Percentiles rank a stretch among this genome's conserved stretches.
Conservation (phyloP, 2,113 vertebrate genomes). For the Dermatemys mawii region DNA sequence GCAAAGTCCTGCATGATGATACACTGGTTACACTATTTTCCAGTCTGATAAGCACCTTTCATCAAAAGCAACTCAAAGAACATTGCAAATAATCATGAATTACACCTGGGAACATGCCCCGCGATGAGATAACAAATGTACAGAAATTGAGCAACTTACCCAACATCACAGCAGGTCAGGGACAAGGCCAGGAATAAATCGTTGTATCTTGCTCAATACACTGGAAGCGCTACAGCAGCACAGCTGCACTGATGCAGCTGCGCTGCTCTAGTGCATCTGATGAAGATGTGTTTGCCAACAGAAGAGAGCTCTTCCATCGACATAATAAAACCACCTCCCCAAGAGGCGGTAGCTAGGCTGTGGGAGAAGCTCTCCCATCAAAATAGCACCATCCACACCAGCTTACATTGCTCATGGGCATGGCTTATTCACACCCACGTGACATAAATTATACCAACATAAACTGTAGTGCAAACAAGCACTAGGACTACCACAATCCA, state of each 20-base stretch:
- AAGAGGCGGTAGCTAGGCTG: no score
- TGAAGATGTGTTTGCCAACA: no score
- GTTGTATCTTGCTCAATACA: neutral
- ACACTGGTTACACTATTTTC: accelerated
- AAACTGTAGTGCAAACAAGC: no score
- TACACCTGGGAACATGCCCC: neutral
- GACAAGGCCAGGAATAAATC: neutral
- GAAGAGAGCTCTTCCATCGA: no score
- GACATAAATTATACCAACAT: no score
- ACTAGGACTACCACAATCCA: neutral
- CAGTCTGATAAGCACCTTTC: neutral
- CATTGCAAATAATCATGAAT: neutral
- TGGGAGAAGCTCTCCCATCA: no score
- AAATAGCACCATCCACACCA: no score
- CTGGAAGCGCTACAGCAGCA: neutral
- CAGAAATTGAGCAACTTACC: neutral
- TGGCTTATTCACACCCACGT: no score
- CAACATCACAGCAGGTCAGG: neutral
- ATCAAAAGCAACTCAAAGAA: neutral
- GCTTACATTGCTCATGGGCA: no score
- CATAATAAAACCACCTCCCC: no score
- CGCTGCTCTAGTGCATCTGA: no score
- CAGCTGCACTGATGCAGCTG: no score
- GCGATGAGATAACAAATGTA: neutral
- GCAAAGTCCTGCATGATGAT: neutral